Base-by-base conservation (phyloP, 2,113 vertebrate genomes). In the Ia io region DNA sequence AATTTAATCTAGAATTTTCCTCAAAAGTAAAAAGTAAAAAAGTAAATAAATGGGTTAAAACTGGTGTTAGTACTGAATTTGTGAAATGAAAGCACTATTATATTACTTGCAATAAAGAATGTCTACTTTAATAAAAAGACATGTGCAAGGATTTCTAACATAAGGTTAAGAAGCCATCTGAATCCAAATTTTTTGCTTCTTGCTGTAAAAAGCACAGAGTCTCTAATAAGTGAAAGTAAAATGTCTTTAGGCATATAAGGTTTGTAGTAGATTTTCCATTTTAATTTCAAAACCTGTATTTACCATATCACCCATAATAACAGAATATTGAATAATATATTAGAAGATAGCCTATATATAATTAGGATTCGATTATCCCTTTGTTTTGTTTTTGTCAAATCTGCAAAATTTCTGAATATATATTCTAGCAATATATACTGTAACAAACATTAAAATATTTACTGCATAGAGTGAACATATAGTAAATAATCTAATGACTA, bases 31-130 rank as follows among this genome's bases (percentile, higher is more conserved):
- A 65, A 32, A 70, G 20, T 47, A 59, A 40, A 80, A 80, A 91
- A 77, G 1, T 37, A 25, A 90, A 9, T 32, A 88, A 95, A 73
- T 32, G 12, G 4, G n/a, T 82, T 82, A 49, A 77, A 89, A 90
- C 1, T 4, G 22, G 74, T 13, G 44, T 69, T 83, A 47, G 92
- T 9, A 0, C 77, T 84, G 82, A 79, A 42, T 71, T 71, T 71
- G 30, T 28, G 0, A 76, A 88, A 95, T 25, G 30, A 92, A 87
- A 18, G 53, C 11, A 6, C 56, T 88, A 47, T 37, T 70, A 90
- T 76, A 84, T n/a, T n/a, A 88, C 22, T 73, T 79, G 3, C 59
- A 96, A 79, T 5, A 47, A 83, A 93, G 56, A 90, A 79, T 51
- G 44, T 6, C 30, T 83, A 35, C 47, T 76, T 95, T 76, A n/a